A percentile compares a stretch with the other conserved stretches of the same genome.
Conservation (phyloP, 53 echinoderm and acorn worm genomes). For the Astropecten irregularis region DNA sequence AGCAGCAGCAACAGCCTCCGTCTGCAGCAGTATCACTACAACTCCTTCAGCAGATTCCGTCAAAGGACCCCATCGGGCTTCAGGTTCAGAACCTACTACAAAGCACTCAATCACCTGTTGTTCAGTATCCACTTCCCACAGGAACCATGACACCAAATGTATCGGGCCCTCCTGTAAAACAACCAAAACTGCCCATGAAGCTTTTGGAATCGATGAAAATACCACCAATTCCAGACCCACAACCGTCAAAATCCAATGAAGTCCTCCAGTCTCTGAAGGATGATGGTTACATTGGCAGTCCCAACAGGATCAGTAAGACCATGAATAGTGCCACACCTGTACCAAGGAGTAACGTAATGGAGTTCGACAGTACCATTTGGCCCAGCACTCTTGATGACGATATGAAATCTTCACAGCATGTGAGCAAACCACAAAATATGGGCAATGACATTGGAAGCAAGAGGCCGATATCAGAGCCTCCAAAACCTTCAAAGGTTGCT, state of each 20-base stretch:
- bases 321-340: neutral
- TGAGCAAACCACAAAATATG: too few relatives aligned
- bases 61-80: too few relatives aligned
- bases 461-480: neutral
- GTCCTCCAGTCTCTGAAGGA: slow-evolving; percentile 20
- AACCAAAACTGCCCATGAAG: neutral
- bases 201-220: neutral
- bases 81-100: too few relatives aligned
- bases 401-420: slow-evolving; percentile 6
- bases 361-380: slow-evolving; percentile 29
- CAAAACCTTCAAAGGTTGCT: neutral
- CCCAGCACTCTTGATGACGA: neutral
- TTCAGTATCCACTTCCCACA: too few relatives aligned
- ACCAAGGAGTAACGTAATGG: neutral
- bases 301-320: neutral
- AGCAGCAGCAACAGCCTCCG: too few relatives aligned
- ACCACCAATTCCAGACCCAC: neutral
- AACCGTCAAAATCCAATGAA: neutral
- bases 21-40: too few relatives aligned
- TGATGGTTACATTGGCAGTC: slow-evolving; percentile 39
- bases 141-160: too few relatives aligned
- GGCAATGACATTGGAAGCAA: too few relatives aligned
- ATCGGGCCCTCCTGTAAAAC: too few relatives aligned
- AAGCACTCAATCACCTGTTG: too few relatives aligned
- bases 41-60: too few relatives aligned